Percentiles rank a stretch among this genome's conserved stretches.
These are phyloP conservation scores for Orussus abietinus DNA, from an alignment of 1,140 invertebrate genomes.

Conservation along the genomic window DNA sequence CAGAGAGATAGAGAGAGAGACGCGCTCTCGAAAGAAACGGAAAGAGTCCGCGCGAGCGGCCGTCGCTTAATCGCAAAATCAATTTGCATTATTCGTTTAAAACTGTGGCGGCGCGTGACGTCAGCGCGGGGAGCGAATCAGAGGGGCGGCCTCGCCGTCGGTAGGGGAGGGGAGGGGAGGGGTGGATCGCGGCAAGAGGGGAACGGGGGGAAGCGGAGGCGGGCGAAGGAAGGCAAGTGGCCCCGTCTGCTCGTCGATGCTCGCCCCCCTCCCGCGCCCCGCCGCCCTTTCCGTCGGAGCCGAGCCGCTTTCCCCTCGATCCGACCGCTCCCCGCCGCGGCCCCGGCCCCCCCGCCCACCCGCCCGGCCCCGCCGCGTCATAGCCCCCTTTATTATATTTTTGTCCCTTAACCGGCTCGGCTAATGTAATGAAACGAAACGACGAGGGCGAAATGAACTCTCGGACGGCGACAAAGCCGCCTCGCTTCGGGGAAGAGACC, in stretches of 20 bases:
- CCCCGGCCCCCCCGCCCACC: conserved; percentile 15
- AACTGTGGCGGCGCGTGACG: conserved; percentile 32
- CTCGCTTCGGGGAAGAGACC: too few relatives aligned
- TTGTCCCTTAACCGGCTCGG: conserved; percentile 24
- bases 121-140: conserved; percentile 15
- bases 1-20: neutral
- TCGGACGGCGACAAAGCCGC: neutral
- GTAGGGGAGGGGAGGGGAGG: neutral
- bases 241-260: conserved; percentile 34
- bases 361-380: conserved; percentile 21
- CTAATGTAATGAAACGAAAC: conserved; percentile 5
- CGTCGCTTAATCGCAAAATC: conserved; percentile 33
- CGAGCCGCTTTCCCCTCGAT: conserved; percentile 11
- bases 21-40: neutral
- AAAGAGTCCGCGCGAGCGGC: conserved; percentile 4
- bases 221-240: conserved; percentile 27
- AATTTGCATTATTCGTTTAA: conserved; percentile 42
- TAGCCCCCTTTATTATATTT: conserved; percentile 27
- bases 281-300: conserved; percentile 14
- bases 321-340: conserved; percentile 5
- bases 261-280: conserved; percentile 11
- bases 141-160: neutral
- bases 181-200: neutral
- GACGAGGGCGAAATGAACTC: neutral
- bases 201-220: conserved; percentile 1